Evolutionary conservation across 2,888 invertebrate species (phyloP), one percentile per base, ranked within the genome.

Genomic region (Xylocampa areola): DNA sequence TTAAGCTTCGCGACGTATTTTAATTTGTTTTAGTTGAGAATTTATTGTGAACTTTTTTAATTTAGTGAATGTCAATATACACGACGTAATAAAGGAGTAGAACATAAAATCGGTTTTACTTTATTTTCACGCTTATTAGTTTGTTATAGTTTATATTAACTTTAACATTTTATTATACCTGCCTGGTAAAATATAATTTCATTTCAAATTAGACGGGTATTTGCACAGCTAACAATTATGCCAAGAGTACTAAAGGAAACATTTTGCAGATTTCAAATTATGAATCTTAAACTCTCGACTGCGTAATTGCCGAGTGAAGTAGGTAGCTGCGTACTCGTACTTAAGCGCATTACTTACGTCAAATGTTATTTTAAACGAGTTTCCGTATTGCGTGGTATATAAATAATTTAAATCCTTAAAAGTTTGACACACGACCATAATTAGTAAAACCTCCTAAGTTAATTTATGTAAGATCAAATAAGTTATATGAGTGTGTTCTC

Each of bases 381-480:
- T 65, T 45, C 5, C 39, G 39, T 63, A 60, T 54, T 43, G 40
- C 36, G 48, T 59, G 27, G 41, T 59, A 30, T 61, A 72, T 69
- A 73, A 68, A 70, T 68, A 72, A 77, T 70, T 58, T 61, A 64
- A 71, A 67, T 54, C 71, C 61, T 52, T 59, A 43, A 69, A 68
- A 68, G 61, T 70, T 73, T 64, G 63, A 73, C 69, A 76, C 35
- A 60, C 59, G 58, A 63, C 54, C 48, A 66, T 71, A 79, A 81
- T 81, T 77, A 80, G 58, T 57, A n/a, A 54, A 77, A 70, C 70
- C 73, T 71, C 55, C 54, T 66, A 68, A 72, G 74, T 72, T 73
- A 77, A 78, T 80, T 77, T 78, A 77, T 75, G 62, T 58, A 65
- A 77, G 70, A 79, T 81, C 80, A 79, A 79, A 80, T 80, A 76